Base-by-base conservation (phyloP, 2,113 vertebrate genomes). In the Tympanuchus pallidicinctus region DNA sequence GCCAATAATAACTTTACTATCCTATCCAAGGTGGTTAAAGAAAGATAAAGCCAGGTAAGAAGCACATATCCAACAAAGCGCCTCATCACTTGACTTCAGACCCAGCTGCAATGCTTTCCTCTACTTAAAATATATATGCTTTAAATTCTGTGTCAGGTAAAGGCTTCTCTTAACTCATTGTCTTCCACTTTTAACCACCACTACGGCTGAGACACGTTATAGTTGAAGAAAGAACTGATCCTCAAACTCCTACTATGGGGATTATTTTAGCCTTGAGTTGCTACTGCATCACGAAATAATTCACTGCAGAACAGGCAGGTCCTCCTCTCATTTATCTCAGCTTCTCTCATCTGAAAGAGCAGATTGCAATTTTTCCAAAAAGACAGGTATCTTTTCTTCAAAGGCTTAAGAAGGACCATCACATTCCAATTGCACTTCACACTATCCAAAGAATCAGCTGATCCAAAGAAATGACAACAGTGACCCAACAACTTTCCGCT, bases 231-330 rank as follows among this genome's bases (percentile, higher is more conserved):
- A 30, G 54, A 91, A 82, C 7, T 8, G 11, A 59, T 17, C 78
- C 25, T 27, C 52, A 28, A 40, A 34, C 40, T 45, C 61, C 38
- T 38, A 15, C 20, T 7, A 6, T 0, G 1, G 1, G 12, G 9
- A 82, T 69, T 48, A 24, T 79, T 30, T 60, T 57, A 40, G 54
- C 43, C 67, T 79, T 50, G 38, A 48, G 48, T 63, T 24, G 42
- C 38, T 74, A 28, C 22, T 20, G 27, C 17, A 28, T 28, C 34
- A 60, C 32, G 43, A 93, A 84, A 86, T 27, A 50, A 0, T 0
- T 50, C 5, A 21, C 16, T 15, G 1, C 36, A 73, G 87, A 91
- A 57, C 20, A 17, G 54, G 64, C 71, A 86, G 19, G 32, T 11
- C 18, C 24, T 25, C 14, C 18, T 13, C 9, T 3, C 10, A 40